Conservation (phyloP, 1,140 invertebrate species). For the Hylyphantes graminicola region DNA sequence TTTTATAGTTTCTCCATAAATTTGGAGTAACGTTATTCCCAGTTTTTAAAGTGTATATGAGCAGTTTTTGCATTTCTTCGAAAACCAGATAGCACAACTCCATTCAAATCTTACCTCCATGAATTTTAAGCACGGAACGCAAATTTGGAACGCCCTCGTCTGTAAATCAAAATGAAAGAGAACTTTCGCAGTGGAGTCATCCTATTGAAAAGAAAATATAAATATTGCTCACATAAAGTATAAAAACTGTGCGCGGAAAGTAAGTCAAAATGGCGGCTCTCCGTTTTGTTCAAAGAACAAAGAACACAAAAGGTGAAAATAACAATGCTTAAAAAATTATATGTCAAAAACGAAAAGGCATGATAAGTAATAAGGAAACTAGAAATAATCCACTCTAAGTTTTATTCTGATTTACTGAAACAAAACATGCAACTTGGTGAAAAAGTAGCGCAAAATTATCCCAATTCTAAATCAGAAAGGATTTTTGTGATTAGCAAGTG, state of each 20-base stretch:
- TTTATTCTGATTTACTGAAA: constrained; percentile 34
- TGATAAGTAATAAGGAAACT: neutral
- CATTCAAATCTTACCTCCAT: no score
- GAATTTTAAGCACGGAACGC: constrained; percentile 4
- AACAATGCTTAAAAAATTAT: neutral
- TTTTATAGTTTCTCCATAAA: no score
- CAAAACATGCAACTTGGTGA: constrained; percentile 33
- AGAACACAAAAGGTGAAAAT: constrained; percentile 7
- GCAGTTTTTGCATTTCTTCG: no score
- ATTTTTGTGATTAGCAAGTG: constrained; percentile 31
- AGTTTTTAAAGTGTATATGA: no score
- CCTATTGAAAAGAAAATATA: neutral
- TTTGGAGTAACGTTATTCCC: no score
- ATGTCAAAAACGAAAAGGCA: neutral
- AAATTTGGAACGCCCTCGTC: constrained; percentile 6
- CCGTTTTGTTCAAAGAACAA: neutral
- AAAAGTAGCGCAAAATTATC: constrained; percentile 28
- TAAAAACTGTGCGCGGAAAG: constrained; percentile 5
- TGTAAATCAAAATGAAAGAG: neutral
- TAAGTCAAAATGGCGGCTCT: constrained; percentile 1
- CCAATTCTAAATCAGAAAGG: constrained; percentile 8
- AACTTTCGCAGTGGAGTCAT: neutral
- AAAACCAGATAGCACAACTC: no score
- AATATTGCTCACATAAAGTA: neutral
- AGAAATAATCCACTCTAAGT: neutral